Evolutionary conservation across 2,797 vertebrate species (phyloP).

Genomic region (Tenualosa thibaudeaui): DNA sequence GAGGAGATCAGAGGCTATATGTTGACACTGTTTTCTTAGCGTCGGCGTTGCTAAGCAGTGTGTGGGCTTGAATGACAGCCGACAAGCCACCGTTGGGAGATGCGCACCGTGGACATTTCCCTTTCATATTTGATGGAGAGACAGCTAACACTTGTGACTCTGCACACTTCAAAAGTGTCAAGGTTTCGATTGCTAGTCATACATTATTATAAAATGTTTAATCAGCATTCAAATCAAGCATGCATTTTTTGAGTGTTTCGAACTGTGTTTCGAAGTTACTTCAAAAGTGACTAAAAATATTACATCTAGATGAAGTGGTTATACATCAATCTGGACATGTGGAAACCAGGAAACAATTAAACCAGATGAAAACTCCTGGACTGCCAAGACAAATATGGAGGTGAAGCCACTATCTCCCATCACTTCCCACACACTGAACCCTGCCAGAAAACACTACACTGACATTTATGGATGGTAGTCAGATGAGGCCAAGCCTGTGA

Average conservation of each 20-base stretch:
- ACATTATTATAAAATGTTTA: background rate
- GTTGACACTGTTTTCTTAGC: conserved; percentile 23
- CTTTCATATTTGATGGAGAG: background rate
- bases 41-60: conserved; percentile 1
- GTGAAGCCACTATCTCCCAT: background rate
- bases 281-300: background rate
- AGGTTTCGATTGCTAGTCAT: background rate
- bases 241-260: too few species aligned
- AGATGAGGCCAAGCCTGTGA: background rate
- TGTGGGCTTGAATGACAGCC: background rate
- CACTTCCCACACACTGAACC: background rate
- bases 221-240: background rate
- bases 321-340: background rate
- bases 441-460: background rate
- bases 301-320: background rate
- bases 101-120: background rate
- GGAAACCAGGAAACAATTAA: background rate
- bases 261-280: background rate
- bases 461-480: background rate
- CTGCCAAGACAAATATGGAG: conserved; percentile 2
- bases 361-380: background rate
- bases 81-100: background rate
- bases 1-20: conserved; percentile 23
- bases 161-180: background rate
- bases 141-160: background rate